Evolutionary conservation across 2,797 vertebrate species (phyloP), one percentile per base, ranked within the genome.

Genomic region (Clamator glandarius): DNA sequence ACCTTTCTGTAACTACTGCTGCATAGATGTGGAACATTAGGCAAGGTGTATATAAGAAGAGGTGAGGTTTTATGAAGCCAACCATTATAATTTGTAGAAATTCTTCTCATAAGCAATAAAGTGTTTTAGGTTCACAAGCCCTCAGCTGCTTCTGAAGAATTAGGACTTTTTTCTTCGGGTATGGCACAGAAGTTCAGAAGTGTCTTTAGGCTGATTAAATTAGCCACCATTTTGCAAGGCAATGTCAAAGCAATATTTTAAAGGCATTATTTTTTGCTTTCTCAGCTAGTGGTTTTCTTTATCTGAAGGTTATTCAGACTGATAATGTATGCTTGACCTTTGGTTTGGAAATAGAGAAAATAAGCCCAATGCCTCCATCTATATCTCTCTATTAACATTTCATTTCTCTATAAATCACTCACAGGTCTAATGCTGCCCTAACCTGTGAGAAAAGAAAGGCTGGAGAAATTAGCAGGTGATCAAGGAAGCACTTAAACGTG

Each of bases 401-500:
- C 26, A 11, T 73, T 88, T 84, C 69, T 69, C 66, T 63, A 67
- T 77, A 76, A 87, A 89, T 94, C 80, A 76, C 63, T 92, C 4
- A 0, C 52, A 90, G 33, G 50, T 79, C 90, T 91, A 58, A 89
- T 87, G 50, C 64, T 87, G 68, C 62, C 61, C 54, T 81, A 70
- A 69, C 50, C 75, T 77, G 33, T 68, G 84, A 92, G 84, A 84
- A 85, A 90, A 92, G 70, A 82, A 68, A 78, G 89, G 42, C 62
- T 93, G 66, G n/a, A 87, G 58, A 95, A 93, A 95, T 89, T 79
- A 94, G 92, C 0, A 1, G 64, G 73, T 85, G 84, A 93, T 87
- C 78, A 93, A 88, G 84, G 76, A 94, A 93, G 35, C 84, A 89
- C 84, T 96, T 95, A 89, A 83, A 95, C 75, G 89, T 90, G 94